Conservation (phyloP, 1,140 invertebrate species). For the Aleiodes sp. region DNA sequence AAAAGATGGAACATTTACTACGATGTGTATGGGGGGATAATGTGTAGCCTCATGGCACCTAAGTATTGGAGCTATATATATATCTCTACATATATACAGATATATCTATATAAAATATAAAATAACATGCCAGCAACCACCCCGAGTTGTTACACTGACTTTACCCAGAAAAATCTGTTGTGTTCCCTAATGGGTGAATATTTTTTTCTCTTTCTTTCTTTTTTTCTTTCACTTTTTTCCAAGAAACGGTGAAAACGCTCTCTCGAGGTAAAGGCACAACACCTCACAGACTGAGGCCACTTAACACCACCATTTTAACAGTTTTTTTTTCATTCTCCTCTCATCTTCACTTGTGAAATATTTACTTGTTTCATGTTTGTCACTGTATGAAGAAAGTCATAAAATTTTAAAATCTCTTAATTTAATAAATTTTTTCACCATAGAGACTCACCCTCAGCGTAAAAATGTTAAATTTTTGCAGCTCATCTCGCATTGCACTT, state of each 20-base stretch:
- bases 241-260: conserved; percentile 18
- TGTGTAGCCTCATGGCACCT: no score
- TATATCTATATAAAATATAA: no score
- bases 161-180: conserved; percentile 31
- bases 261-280: conserved; percentile 9
- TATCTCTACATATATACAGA: no score
- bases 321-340: background rate
- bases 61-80: no score
- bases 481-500: conserved; percentile 41
- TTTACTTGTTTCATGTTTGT: background rate
- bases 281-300: background rate
- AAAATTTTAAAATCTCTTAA: no score
- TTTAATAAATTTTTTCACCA: background rate
- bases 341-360: no score
- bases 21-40: no score
- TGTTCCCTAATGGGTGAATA: conserved; percentile 29
- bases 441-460: conserved; percentile 37
- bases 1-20: no score
- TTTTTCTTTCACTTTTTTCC: no score
- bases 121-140: no score
- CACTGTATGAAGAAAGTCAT: background rate
- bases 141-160: background rate
- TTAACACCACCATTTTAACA: conserved; percentile 1
- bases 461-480: conserved; percentile 27
- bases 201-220: no score